Evolutionary conservation across 2,113 vertebrate species (phyloP).

Genomic region (Eulemur macaco): DNA sequence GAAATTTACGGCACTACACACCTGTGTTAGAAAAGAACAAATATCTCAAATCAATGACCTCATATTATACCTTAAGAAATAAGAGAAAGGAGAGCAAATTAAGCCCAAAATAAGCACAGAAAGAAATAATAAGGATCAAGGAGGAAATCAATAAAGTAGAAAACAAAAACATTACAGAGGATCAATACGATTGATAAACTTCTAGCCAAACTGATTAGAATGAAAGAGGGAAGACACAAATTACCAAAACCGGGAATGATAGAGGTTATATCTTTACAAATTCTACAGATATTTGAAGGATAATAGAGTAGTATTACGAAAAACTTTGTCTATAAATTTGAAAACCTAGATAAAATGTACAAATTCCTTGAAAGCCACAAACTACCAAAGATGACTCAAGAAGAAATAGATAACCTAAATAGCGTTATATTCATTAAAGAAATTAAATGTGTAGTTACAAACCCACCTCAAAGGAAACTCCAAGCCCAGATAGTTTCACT

Average conservation of each 20-base stretch:
- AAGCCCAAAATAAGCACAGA: neutral
- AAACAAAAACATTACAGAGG: neutral
- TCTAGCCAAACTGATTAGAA: neutral
- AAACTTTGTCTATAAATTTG: neutral
- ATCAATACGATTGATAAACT: neutral
- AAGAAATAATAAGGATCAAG: neutral
- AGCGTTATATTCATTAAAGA: neutral
- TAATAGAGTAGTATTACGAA: neutral
- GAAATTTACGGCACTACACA: no score
- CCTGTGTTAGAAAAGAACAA: no score
- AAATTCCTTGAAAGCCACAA: neutral
- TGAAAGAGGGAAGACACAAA: neutral
- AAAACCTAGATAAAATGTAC: neutral
- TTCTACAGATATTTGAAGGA: neutral
- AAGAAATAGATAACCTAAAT: neutral
- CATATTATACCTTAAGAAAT: neutral
- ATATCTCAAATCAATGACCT: neutral
- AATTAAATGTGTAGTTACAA: neutral
- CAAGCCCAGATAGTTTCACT: neutral
- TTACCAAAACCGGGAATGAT: neutral
- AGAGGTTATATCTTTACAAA: neutral
- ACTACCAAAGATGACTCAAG: neutral
- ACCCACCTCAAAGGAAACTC: neutral
- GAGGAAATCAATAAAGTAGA: neutral
- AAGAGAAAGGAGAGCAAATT: neutral